Conservation (phyloP, 1,140 invertebrate genomes). For the Drosophila dunni region DNA sequence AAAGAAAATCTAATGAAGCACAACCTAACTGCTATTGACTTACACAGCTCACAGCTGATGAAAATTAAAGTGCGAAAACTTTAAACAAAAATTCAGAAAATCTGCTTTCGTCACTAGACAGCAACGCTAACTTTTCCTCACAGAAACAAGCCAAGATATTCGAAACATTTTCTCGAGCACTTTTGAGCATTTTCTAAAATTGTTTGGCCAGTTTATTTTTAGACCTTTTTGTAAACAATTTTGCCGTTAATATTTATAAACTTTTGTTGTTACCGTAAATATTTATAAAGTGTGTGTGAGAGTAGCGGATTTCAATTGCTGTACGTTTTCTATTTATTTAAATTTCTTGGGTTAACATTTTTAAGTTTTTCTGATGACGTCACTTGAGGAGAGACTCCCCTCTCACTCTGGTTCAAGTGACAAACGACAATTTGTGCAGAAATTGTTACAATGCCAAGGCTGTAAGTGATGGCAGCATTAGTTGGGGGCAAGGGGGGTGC, state of each 20-base stretch:
- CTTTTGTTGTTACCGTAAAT: slow-evolving; percentile 6
- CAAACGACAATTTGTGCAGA: slow-evolving; percentile 1
- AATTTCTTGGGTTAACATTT: too few species aligned
- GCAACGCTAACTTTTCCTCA: too few species aligned
- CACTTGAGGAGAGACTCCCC: too few species aligned
- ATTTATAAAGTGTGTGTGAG: slow-evolving; percentile 12
- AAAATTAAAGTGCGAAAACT: neutral
- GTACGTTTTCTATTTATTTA: neutral
- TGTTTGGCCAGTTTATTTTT: slow-evolving; percentile 10
- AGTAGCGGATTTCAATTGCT: neutral
- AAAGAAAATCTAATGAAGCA: slow-evolving; percentile 19
- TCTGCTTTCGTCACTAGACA: too few species aligned
- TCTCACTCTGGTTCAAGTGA: neutral
- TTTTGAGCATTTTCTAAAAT: slow-evolving; percentile 8
- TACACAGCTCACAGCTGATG: neutral
- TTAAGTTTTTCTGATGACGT: too few species aligned
- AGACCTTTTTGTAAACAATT: slow-evolving; percentile 15
- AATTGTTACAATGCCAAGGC: slow-evolving; percentile 17
- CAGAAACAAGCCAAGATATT: neutral
- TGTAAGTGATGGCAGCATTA: neutral
- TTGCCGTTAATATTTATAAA: slow-evolving; percentile 17
- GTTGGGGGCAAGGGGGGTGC: neutral
- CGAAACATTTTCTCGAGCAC: neutral
- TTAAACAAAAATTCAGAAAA: too few species aligned
- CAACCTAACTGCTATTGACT: slow-evolving; percentile 5